Evolutionary conservation across 2,113 vertebrate species (phyloP), one percentile per base, ranked within the genome.

Genomic region (Oreochromis niloticus): DNA sequence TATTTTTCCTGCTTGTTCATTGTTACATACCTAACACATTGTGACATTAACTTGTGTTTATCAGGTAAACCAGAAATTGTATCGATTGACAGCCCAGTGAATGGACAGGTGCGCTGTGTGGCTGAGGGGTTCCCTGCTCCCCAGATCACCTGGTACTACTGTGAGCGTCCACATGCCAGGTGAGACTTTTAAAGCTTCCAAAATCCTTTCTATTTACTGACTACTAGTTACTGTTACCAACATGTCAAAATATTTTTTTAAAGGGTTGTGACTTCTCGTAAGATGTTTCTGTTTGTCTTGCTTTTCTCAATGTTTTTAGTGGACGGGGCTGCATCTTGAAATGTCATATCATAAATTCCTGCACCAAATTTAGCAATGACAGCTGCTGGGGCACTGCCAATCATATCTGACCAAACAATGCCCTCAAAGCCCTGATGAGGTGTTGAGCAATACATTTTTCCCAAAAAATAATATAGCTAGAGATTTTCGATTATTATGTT

Each of bases 41-140:
- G 9, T 95, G 80, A 94, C 59, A 59, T 90, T 92, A 85, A 61
- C 17, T 46, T 68, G 16, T 87, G 36, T 91, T 89, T 85, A 32
- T 88, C 92, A 99, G 99, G 98, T 94, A 99, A 98, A 93, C 99
- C 99, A 2, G 97, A 97, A 93, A 99, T 99, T 88, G 95, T 98
- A 32, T 97, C 95, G 27, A 95, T 96, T 2, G 97, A 98, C 84
- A 97, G 97, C 24, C 97, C 97, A 1, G 93, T 95, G 89, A 97
- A 97, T 66, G 98, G 97, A 59, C 95, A 97, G 93, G 97, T 99
- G 2, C 98, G 97, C 83, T 99, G 99, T 0, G 96, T 98, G 52
- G 98, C 98, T 2, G 96, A 97, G 75, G 99, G 98, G 1, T 99
- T 97, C 88, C 98, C 98, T 9, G 96, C 97, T 57, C 99, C 98